Conservation (phyloP, 2,797 vertebrate species). For the Channa striata region DNA sequence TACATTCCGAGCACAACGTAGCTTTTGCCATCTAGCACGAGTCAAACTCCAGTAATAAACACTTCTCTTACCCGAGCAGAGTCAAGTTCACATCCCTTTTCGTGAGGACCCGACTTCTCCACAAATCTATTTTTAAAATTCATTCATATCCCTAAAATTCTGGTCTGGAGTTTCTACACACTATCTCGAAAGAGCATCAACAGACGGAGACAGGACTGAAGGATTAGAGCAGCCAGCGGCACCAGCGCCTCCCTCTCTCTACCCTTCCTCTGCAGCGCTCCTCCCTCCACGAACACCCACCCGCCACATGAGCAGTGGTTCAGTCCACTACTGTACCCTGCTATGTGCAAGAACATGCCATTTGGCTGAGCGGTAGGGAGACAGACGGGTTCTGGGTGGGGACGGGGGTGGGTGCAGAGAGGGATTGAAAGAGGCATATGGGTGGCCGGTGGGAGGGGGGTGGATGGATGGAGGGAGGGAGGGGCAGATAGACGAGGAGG, state of each 20-base stretch:
- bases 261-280: constrained; percentile 61
- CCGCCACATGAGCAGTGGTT: constrained; percentile 56
- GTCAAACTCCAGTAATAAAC: constrained; percentile 12
- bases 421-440: constrained; percentile 60
- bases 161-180: constrained; percentile 19
- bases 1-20: not conserved
- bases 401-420: constrained; percentile 8
- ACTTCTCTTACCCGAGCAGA: constrained; percentile 68
- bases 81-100: constrained; percentile 42
- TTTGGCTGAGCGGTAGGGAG: constrained; percentile 26
- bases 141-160: not conserved
- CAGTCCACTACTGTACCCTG: constrained; percentile 41
- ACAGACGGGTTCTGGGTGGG: not conserved
- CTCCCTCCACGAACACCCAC: constrained; percentile 50
- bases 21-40: constrained; percentile 1
- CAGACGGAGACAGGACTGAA: constrained; percentile 38
- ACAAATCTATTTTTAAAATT: constrained; percentile 2
- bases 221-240: constrained; percentile 60
- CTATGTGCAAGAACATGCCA: constrained; percentile 43
- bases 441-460: constrained; percentile 51
- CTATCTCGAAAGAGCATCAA: constrained; percentile 45
- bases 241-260: constrained; percentile 28
- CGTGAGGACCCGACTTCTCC: constrained; percentile 4
- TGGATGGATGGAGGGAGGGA: constrained; percentile 17
- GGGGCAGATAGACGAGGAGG: constrained; percentile 32